Base-by-base conservation (phyloP, 2,113 vertebrate species). In the Porphyrio hochstetteri region DNA sequence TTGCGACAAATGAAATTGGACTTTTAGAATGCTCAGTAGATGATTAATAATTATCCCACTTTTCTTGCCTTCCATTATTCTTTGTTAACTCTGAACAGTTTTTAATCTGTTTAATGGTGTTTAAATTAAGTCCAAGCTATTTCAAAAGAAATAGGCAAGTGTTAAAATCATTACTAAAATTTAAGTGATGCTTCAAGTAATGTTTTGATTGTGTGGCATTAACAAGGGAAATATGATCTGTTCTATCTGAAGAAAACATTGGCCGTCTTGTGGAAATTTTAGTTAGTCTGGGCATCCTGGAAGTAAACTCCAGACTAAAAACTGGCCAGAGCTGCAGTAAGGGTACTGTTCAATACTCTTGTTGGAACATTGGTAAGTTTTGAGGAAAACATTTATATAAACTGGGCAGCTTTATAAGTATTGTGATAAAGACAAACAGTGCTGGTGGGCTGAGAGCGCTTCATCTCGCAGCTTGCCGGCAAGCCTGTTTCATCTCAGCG, bases 241-340 rank as follows among this genome's bases (percentile, higher is more conserved):
- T 2, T 86, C 1, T 71, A 82, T 46, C 35, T 90, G 40, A 52
- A 56, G 67, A 64, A 88, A 90, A 65, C 31, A 40, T 6, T 7
- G 36, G 5, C 5, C 78, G 14, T 77, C 63, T 60, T 61, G 24
- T 71, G 52, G 84, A 86, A 77, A 7, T 81, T 90, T 5, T 52
- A 23, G 29, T 86, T 5, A 16, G 10, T 33, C 35, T 91, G 29
- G 75, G 11, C 42, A 67, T 70, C 52, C 67, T 56, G 53, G 80
- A 86, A 92, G 16, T 90, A 63, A 93, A 67, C 78, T 76, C 38
- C 57, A 55, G 50, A 69, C 84, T 93, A 85, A 96, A 96, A 96
- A 84, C 88, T 88, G 74, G n/a, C 36, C 92, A 92, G 83, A 93
- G 69, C 57, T 93, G 57, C 74, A 86, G 23, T 77, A 81, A 83